phyloP scores from a whole-genome alignment of 1,140 invertebrate species.

The Bombus soroeensis region DNA sequence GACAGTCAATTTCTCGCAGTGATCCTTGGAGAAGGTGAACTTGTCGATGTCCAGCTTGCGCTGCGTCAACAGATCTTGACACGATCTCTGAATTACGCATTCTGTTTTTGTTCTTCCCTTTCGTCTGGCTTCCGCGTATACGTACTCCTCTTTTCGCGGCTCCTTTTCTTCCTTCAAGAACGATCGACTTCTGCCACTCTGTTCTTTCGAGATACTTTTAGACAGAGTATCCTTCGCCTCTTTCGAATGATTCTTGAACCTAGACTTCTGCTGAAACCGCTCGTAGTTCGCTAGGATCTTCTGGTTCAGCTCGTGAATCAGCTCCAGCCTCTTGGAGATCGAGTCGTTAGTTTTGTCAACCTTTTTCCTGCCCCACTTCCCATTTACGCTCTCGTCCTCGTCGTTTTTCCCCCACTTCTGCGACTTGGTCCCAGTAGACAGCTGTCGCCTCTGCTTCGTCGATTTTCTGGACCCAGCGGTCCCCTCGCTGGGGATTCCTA shows the following conservation, averaged over 20 bases:
- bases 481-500: conserved; percentile 57
- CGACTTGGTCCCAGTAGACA: not conserved
- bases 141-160: conserved; percentile 34
- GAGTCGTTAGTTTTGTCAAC: conserved; percentile 77
- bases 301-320: conserved; percentile 80
- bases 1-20: conserved; percentile 41
- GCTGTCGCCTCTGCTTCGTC: conserved; percentile 52
- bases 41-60: conserved; percentile 56
- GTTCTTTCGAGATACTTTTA: conserved; percentile 24
- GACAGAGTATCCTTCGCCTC: conserved; percentile 3
- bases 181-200: not conserved
- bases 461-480: conserved; percentile 33
- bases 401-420: conserved; percentile 3
- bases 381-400: conserved; percentile 14
- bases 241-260: conserved; percentile 56
- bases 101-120: conserved; percentile 49
- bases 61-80: conserved; percentile 36
- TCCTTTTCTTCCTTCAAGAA: not conserved
- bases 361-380: conserved; percentile 62
- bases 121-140: conserved; percentile 60
- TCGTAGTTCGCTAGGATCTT: conserved; percentile 79
- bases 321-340: conserved; percentile 76
- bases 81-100: conserved; percentile 6
- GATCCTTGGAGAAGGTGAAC: conserved; percentile 58
- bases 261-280: conserved; percentile 75